Conservation (phyloP, 1,140 invertebrate genomes). For the Anastrepha obliqua region DNA sequence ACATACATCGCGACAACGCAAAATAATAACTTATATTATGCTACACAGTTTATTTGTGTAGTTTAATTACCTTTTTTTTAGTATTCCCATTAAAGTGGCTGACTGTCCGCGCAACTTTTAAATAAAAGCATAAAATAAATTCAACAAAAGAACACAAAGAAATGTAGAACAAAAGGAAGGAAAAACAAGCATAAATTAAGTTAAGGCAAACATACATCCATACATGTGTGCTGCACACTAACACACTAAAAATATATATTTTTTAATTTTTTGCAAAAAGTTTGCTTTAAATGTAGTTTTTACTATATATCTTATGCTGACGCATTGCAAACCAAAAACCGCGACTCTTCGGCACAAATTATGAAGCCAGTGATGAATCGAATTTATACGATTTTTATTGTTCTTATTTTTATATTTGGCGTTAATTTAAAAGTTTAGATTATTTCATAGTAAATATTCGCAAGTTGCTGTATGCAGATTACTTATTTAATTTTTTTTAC, state of each 20-base stretch:
- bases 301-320: background rate
- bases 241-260: too few species aligned
- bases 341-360: background rate
- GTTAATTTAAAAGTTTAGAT: background rate
- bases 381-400: background rate
- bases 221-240: background rate
- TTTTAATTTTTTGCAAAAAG: background rate
- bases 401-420: background rate
- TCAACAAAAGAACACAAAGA: background rate
- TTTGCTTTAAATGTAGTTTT: background rate
- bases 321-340: background rate
- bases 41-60: background rate
- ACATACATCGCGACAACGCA: background rate
- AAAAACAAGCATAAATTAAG: constrained; percentile 5
- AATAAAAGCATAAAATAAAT: background rate
- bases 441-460: background rate
- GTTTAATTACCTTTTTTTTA: background rate
- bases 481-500: background rate
- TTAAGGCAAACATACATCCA: background rate
- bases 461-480: too few species aligned
- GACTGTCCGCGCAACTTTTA: too few species aligned
- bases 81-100: too few species aligned
- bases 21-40: background rate
- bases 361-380: background rate
- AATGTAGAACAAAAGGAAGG: background rate